Percentiles rank a stretch among this genome's conserved stretches.
These are phyloP conservation scores for Vulpes ferrilata DNA, from an alignment of 2,113 vertebrate species.

Conservation along the genomic window DNA sequence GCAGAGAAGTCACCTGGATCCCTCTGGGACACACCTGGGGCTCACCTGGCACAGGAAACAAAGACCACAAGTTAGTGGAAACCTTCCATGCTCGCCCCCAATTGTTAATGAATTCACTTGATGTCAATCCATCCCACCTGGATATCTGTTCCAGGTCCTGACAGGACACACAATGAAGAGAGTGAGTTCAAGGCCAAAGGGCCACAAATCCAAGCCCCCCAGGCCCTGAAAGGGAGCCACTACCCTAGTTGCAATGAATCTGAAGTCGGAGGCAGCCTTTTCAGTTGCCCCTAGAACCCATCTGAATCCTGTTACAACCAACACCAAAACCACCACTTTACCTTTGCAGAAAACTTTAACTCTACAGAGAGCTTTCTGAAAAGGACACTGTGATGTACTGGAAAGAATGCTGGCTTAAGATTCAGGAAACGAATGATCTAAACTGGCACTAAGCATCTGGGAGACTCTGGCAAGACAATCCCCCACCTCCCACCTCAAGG, in stretches of 20 bases:
- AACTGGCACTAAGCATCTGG: neutral
- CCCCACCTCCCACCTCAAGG: neutral
- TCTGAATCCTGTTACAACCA: neutral
- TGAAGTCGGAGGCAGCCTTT: neutral
- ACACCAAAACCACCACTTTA: neutral
- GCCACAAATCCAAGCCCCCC: neutral
- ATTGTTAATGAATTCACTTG: neutral
- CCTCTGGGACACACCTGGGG: conserved; percentile 74
- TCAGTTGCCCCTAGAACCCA: neutral
- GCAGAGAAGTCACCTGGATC: conserved; percentile 79
- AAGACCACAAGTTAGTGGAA: conserved; percentile 62
- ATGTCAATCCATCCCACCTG: neutral
- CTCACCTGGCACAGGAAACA: conserved; percentile 83
- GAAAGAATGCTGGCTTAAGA: neutral
- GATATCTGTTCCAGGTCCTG: neutral
- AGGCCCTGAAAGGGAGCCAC: neutral
- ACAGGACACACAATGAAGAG: neutral
- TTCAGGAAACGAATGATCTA: neutral
- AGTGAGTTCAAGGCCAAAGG: neutral
- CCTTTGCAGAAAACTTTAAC: conserved; percentile 27
- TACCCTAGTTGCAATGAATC: neutral
- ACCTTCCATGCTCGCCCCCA: neutral
- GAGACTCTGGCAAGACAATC: neutral
- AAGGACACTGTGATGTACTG: neutral
- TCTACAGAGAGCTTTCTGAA: conserved; percentile 31